Evolutionary conservation across 1,140 invertebrate species (phyloP), one percentile per base, ranked within the genome.

Genomic region (Colletes gigas): DNA sequence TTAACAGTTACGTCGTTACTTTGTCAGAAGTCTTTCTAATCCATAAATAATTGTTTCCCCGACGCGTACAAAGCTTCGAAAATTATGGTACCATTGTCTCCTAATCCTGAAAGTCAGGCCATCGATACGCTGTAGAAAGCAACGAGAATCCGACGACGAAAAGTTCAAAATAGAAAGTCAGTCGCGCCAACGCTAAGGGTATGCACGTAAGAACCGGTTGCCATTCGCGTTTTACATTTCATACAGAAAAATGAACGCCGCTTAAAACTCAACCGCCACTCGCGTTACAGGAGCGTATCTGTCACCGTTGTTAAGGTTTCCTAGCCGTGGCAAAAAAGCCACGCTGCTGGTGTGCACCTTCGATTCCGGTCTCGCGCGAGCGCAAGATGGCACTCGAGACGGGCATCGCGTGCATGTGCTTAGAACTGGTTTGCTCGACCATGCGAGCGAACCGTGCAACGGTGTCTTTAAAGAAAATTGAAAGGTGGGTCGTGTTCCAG

Each of bases 401-500:
- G 75, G 14, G 4, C 78, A 81, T 87, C 54, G 77, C 66, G 47
- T 81, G 84, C 77, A 86, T 74, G 63, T 39, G 71, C 71, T 83
- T 81, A 81, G 78, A 87, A 87, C 85, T 87, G 78, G 85, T 87
- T 87, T 86, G 76, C 19, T 71, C 80, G 39, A 30, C 14, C 50
- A 50, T 71, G 50, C 70, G 44, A 65, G 54, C n/a, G 19, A 15
- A 66, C 21, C 68, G 84, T 21, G 83, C 60, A 68, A 82, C 71
- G 71, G 71, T 85, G 67, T 68, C 84, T 85, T 79, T 79, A 83
- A 86, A 85, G 84, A 86, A 85, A 86, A 86, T 82, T 75, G 84
- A 81, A 86, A 86, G 84, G 84, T 66, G 71, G 78, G 47, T 73
- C 74, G 78, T 60, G 73, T 73, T 63, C 57, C 52, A 52, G 30